Evolutionary conservation across 2,888 invertebrate genomes (phyloP).

Genomic region (Biston betularia): DNA sequence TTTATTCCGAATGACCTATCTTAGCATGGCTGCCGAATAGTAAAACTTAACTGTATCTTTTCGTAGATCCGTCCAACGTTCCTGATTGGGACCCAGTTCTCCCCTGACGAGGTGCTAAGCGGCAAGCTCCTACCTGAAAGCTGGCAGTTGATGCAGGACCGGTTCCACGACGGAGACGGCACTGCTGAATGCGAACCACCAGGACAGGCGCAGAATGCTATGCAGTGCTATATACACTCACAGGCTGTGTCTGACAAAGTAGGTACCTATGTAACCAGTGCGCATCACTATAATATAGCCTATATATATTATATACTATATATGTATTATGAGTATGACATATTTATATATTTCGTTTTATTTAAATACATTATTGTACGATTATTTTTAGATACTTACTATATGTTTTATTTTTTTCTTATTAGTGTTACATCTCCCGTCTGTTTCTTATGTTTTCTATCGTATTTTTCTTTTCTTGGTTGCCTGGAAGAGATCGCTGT

Average conservation of each 20-base stretch:
- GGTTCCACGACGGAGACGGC: slow-evolving; percentile 55
- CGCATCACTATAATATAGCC: no score
- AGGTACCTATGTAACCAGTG: slow-evolving; percentile 1
- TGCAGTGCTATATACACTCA: slow-evolving; percentile 82
- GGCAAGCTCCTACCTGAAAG: slow-evolving; percentile 69
- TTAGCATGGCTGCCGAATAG: background rate
- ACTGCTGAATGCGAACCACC: slow-evolving; percentile 63
- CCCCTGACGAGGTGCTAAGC: slow-evolving; percentile 68
- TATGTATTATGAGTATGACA: no score
- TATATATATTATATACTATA: no score
- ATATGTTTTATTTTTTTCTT: no score
- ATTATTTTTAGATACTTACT: no score
- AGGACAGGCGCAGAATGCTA: slow-evolving; percentile 70
- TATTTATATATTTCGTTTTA: no score
- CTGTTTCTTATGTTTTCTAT: no score
- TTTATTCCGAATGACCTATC: no score
- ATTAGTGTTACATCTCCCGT: no score
- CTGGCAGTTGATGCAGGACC: slow-evolving; percentile 53
- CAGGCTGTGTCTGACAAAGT: slow-evolving; percentile 88
- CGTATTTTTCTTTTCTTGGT: no score
- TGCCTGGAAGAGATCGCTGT: no score
- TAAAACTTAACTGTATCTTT: background rate
- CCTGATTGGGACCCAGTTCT: slow-evolving; percentile 79
- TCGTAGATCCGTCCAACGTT: slow-evolving; percentile 83
- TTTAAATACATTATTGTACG: no score